A percentile compares a stretch with the other conserved stretches of the same genome.
Conservation (phyloP, 2,797 vertebrate genomes). For the Lutjanus argentimaculatus region DNA sequence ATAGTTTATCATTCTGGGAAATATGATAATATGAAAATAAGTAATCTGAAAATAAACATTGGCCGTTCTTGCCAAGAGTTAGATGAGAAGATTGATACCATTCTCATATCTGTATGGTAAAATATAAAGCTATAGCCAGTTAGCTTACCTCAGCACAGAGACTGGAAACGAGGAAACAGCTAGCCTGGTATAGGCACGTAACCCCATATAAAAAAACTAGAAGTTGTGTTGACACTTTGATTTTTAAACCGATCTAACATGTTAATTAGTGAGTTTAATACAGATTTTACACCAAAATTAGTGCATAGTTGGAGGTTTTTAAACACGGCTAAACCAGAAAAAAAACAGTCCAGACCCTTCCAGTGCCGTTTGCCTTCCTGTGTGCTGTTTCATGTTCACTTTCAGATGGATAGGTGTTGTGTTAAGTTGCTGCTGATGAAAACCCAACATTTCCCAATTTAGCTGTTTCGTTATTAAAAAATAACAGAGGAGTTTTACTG, state of each 20-base stretch:
- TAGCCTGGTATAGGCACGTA: background rate
- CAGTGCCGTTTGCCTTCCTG: too few species aligned
- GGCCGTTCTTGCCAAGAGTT: background rate
- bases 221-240: background rate
- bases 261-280: background rate
- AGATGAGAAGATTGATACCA: background rate
- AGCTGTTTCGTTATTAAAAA: too few species aligned
- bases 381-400: too few species aligned
- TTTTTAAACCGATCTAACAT: background rate
- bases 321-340: too few species aligned
- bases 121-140: background rate
- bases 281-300: too few species aligned
- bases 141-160: slow-evolving; percentile 9
- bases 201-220: background rate
- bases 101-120: background rate
- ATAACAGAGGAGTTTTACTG: too few species aligned
- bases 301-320: too few species aligned
- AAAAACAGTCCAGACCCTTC: too few species aligned
- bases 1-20: slow-evolving; percentile 14
- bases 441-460: too few species aligned
- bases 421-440: too few species aligned
- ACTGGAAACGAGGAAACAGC: background rate
- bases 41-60: background rate
- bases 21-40: background rate
- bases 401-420: too few species aligned